Evolutionary conservation across 1,140 invertebrate genomes (phyloP), one percentile per base, ranked within the genome.

Genomic region (Psilanteris sp.): DNA sequence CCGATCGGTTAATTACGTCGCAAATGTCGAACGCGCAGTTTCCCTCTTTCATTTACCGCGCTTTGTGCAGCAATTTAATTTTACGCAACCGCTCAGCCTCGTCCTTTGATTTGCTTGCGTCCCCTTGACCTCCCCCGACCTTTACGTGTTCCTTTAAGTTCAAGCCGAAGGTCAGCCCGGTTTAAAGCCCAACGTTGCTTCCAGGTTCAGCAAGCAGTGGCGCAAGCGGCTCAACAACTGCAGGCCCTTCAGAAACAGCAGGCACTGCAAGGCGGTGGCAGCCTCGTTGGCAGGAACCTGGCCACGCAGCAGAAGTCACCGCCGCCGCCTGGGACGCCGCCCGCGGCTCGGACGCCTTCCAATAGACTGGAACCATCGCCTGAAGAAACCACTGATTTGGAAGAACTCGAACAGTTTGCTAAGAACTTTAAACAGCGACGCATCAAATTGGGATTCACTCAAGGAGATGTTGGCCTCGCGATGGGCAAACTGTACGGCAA

Each of bases 401-500:
- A 98, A 86, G 97, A 98, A 83, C 90, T 98, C 16, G 97, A 98
- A 86, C 96, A 98, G 81, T 98, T 98, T 85, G 97, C 97, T 18
- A 98, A 98, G 86, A 96, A 96, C 4, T 98, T 98, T 86, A 98
- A 98, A 83, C 96, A 98, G 88, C 90, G 96, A 36, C 90, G 97
- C 78, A 98, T 98, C 74, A 98, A 98, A 88, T 90, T 98, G 74
- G 96, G 98, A 13, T 99, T 98, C 87, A 99, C 98, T 1, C 98
- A 99, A 89, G 98, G 98, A 15, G 98, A 99, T 85, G 98, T 99
- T 4, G 98, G 98, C 0, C 90, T 99, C 26, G 98, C 98, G 24
- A 98, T 99, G 96, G 98, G 98, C 29, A 98, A 98, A 87, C 90
- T 99, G 0, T 99, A 99, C 84, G 97, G 97, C 31, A 99, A 99